Evolutionary conservation across 2,888 invertebrate genomes (phyloP), one percentile per base, ranked within the genome.

Genomic region (Ashinkailepas kermadecensis): DNA sequence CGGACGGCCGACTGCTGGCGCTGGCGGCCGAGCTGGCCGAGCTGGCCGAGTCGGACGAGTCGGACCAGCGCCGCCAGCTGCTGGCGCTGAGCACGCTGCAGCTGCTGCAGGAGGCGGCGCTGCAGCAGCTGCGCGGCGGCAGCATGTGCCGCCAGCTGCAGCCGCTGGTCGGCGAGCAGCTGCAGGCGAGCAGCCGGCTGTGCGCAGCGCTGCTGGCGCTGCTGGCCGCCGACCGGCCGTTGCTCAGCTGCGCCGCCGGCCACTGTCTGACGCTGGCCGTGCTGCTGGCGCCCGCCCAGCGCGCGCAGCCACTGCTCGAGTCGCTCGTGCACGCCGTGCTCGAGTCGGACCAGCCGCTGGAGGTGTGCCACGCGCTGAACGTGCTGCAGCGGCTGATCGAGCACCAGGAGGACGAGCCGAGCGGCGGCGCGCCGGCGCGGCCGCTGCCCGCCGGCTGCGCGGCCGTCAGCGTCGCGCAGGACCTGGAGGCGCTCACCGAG

Each of bases 81-180:
- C 78, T 78, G 78, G 78, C 78, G 56, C 78, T 78, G 21, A 78
- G 78, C 78, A 21, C 21, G 21, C n/a, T 57, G 56, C 78, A 78
- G 78, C 78, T 78, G 78, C 57, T 78, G 78, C 56, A 56, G 56
- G 15, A 78, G 21, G 78, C 78, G 78, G 78, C 78, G 57, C 78
- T 56, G 56, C 78, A 57, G 57, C 78, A 78, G 78, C 78, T 78
- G 56, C 78, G 54, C 15, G 13, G 3, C 21, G 78, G 56, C n/a
- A 78, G 56, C 78, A 57, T 78, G 57, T 78, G 78, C 13, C 21
- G 54, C 23, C 78, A n/a, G 56, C 78, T 78, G 78, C 78, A 57
- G 57, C 15, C 6, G 57, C 56, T 13, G 15, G 78, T 57, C 11
- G 15, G 78, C 56, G 54, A 25, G 12, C 67, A 23, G 62, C 18